phyloP scores from a whole-genome alignment of 2,888 invertebrate genomes.

The Calliphora vomitoria region DNA sequence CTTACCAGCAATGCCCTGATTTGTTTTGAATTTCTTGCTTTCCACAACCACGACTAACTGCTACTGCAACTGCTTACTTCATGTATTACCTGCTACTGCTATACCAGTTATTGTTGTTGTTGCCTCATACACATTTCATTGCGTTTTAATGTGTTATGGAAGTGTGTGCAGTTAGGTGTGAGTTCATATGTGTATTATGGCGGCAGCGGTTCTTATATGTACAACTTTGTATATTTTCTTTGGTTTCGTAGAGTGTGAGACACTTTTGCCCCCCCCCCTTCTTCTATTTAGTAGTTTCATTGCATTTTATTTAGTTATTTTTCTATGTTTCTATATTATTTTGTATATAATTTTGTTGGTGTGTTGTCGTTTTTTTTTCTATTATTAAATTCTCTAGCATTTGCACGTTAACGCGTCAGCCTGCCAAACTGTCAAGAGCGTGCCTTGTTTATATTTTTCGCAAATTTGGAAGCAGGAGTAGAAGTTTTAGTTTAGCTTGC shows the following conservation, averaged over 20 bases:
- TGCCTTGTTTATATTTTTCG: constrained; percentile 63
- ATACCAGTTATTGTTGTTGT: background rate
- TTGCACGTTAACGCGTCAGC: constrained; percentile 74
- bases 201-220: constrained; percentile 33
- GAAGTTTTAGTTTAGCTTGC: background rate
- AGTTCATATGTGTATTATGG: constrained; percentile 25
- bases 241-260: background rate
- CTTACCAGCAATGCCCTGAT: background rate
- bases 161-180: background rate
- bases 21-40: background rate
- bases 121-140: constrained; percentile 31
- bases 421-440: constrained; percentile 74
- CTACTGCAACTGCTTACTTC: constrained; percentile 34
- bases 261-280: background rate
- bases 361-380: constrained; percentile 25
- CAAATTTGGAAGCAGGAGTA: constrained; percentile 4
- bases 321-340: constrained; percentile 34
- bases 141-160: constrained; percentile 18
- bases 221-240: background rate
- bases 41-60: too few species aligned
- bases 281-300: background rate
- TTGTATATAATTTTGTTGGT: constrained; percentile 12
- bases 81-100: constrained; percentile 55
- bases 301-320: constrained; percentile 54
- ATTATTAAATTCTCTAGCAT: constrained; percentile 70